Evolutionary conservation across 2,797 vertebrate species (phyloP), one percentile per base, ranked within the genome.

Genomic region (Scyliorhinus canicula): DNA sequence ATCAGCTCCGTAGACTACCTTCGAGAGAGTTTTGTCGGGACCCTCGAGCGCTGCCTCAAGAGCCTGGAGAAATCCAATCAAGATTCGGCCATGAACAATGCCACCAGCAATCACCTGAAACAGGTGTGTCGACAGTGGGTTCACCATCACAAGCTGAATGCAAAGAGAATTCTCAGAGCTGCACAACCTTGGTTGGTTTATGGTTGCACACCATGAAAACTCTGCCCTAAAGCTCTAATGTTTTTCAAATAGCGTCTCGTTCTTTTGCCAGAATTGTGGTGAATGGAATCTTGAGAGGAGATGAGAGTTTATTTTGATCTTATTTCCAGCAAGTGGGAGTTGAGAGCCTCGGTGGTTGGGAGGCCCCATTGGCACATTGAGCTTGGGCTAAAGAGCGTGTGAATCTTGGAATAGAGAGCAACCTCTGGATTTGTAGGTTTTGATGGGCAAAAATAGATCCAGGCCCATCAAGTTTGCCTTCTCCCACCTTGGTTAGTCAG

Each of bases 1-100:
- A 99, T 98, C 97, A 99, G 98, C 96, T 99, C 99, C 0, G 99
- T 99, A 96, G 98, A 99, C 96, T 99, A 99, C 90, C 97, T 99
- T 95, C 97, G 99, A 0, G 99, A 99, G 97, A 99, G 99, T 97
- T 99, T 99, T 4, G 99, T 99, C 0, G 99, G 99, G 31, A 99
- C 99, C 0, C 97, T 99, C 95, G 99, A 99, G 96, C 97, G 99
- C 79, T 99, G 99, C 95, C 98, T 99, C 44, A 97, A 97, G 97
- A 99, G 99, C 96, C 97, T 99, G 95, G 99, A 99, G 96, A 99
- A 98, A 96, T 99, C 98, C 57, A 97, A 97, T 96, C 96, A 96
- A 0, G 99, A 99, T 8, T 97, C 98, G 11, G 98, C 98, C 7
- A 96, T 97, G 12, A 98, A 98, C 95, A 98, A 97, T 96, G 97